A percentile compares a stretch with the other conserved stretches of the same genome.
Conservation (phyloP, 2,113 vertebrate species). For the Oreochromis niloticus region DNA sequence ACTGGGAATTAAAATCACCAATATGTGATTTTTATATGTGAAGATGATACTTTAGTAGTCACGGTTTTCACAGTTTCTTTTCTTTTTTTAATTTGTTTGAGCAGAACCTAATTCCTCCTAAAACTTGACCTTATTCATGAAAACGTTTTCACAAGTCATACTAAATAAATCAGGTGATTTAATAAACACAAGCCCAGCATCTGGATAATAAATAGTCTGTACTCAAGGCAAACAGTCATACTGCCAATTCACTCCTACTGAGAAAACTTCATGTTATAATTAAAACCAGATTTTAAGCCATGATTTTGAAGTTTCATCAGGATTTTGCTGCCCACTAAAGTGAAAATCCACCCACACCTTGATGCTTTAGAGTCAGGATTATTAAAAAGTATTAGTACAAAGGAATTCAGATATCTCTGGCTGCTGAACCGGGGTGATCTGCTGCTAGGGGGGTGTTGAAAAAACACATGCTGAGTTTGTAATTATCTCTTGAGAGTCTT, state of each 20-base stretch:
- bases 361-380: not conserved
- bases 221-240: not conserved
- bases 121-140: not conserved
- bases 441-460: not conserved
- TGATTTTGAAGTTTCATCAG: not conserved
- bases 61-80: not conserved
- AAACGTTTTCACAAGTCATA: not conserved
- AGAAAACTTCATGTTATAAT: not conserved
- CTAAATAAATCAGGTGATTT: not conserved
- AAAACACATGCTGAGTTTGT: conserved; percentile 20
- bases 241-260: not conserved
- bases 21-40: not conserved
- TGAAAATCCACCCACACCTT: not conserved
- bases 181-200: not conserved
- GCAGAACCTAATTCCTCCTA: not conserved
- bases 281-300: not conserved
- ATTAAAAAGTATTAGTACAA: not conserved
- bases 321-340: not conserved
- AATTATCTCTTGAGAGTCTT: conserved; percentile 21
- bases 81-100: not conserved
- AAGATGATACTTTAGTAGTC: not conserved
- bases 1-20: not conserved
- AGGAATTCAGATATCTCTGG: not conserved
- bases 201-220: not conserved
- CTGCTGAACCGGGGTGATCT: not conserved